Conservation (phyloP, 2,797 vertebrate species). For the Helostoma temminkii region DNA sequence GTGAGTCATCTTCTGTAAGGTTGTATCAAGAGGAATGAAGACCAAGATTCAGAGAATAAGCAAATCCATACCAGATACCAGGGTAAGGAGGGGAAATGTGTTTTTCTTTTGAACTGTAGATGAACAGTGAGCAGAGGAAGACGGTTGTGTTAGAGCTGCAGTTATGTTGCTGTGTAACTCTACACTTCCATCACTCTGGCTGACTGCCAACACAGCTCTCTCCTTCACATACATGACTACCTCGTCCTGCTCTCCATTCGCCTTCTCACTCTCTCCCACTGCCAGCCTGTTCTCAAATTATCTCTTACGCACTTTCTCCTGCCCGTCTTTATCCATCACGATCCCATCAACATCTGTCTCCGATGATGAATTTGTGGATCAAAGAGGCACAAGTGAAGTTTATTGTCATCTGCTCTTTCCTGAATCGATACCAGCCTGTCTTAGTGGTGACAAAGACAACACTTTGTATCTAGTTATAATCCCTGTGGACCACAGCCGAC, state of each 20-base stretch:
- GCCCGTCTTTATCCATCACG: conserved; percentile 4
- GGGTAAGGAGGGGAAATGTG: background rate
- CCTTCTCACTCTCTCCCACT: background rate
- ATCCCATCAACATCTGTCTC: conserved; percentile 24
- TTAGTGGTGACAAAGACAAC: background rate
- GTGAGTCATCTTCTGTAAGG: background rate
- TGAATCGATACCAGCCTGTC: conserved; percentile 48
- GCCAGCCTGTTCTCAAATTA: background rate
- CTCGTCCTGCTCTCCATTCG: conserved; percentile 9
- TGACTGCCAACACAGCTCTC: conserved; percentile 35
- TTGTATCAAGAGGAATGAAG: background rate
- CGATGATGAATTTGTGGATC: conserved; percentile 40
- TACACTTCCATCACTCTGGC: conserved; percentile 41
- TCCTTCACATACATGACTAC: conserved; percentile 35
- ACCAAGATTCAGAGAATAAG: background rate
- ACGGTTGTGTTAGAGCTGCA: conserved; percentile 8
- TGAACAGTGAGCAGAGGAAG: conserved; percentile 9
- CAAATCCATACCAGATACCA: no score
- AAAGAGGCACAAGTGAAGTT: conserved; percentile 39
- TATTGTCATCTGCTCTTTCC: conserved; percentile 19
- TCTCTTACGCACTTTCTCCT: conserved; percentile 23
- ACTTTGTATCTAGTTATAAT: conserved; percentile 25
- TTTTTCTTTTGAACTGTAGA: background rate
- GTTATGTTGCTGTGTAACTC: conserved; percentile 51
- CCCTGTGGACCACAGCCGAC: background rate